Evolutionary conservation across 2,797 vertebrate species (phyloP), one percentile per base, ranked within the genome.

Genomic region (Zalophus californianus): DNA sequence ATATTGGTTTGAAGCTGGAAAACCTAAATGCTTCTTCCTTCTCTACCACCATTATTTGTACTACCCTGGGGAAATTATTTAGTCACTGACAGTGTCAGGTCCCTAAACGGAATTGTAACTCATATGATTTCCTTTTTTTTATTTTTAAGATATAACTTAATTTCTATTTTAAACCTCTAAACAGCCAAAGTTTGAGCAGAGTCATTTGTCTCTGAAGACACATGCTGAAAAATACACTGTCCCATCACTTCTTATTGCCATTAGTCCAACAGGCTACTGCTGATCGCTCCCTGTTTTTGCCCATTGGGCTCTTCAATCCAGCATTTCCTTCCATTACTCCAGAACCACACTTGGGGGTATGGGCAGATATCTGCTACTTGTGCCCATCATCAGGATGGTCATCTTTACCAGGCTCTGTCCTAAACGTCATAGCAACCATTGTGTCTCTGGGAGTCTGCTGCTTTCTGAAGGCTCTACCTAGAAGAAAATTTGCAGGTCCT

Each of bases 301-400:
- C 25, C 32, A 7, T 12, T 20, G 14, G 16, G 7, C 38, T 86
- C 62, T 79, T 95, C 50, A 89, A n/a, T 52, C 13, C 4, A 70
- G 23, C 5, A 54, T 16, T 70, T 25, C 44, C 2, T 73, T 29
- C 29, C 35, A 44, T 90, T 80, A 62, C 14, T 77, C 82, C 29
- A 44, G 11, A 50, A 16, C 20, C 13, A 16, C 5, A 54, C 7
- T 21, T 38, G 11, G 5, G 4, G 3, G 2, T 4, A 5, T 35
- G 3, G 9, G 29, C 38, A 80, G 38, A 58, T 72, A 38, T 10
- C 32, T 80, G 4, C 23, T 70, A 4, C 12, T 70, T 70, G 11
- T 32, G 0, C 7, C 60, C 2, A 29, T 54, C 21, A 84, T 73
- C 29, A 38, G 23, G 25, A 48, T 38, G 21, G 44, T 87, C 20